phyloP scores from a whole-genome alignment of 92 coral and sea anemone genomes.

The Bergia puertoricense region DNA sequence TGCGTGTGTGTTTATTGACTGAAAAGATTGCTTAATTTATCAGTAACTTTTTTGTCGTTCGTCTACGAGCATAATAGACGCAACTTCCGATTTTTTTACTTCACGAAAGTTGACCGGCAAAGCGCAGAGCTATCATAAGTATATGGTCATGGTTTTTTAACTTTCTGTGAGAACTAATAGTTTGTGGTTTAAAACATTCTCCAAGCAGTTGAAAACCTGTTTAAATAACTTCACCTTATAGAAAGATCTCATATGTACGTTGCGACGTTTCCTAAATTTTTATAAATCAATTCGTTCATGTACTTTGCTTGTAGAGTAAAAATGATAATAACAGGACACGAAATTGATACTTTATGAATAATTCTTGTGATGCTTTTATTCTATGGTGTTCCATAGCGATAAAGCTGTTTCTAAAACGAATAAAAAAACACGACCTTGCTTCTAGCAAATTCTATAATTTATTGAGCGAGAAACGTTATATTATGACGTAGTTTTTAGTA shows the following conservation, averaged over 20 bases:
- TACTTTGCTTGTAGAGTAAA: no score
- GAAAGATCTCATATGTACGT: background rate
- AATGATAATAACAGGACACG: no score
- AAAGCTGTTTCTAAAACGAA: background rate
- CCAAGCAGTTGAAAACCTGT: background rate
- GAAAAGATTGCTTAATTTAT: slow-evolving; percentile 12
- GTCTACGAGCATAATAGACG: background rate
- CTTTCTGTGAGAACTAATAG: background rate
- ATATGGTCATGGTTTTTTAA: background rate
- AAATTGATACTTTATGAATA: background rate
- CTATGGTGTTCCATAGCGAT: background rate
- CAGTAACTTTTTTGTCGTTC: background rate
- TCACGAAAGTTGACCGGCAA: background rate
- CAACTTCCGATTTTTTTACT: slow-evolving; percentile 2
- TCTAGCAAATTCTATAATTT: background rate
- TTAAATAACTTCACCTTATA: background rate
- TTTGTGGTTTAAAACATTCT: background rate
- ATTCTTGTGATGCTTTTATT: background rate
- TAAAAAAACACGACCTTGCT: background rate
- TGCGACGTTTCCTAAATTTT: background rate
- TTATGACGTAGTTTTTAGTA: no score
- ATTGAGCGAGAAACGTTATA: background rate
- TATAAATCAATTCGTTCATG: no score
- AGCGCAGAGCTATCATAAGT: background rate
- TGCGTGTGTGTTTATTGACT: slow-evolving; percentile 1